Evolutionary conservation across 2,888 invertebrate species (phyloP), one percentile per base, ranked within the genome.

Genomic region (Acronicta psi): DNA sequence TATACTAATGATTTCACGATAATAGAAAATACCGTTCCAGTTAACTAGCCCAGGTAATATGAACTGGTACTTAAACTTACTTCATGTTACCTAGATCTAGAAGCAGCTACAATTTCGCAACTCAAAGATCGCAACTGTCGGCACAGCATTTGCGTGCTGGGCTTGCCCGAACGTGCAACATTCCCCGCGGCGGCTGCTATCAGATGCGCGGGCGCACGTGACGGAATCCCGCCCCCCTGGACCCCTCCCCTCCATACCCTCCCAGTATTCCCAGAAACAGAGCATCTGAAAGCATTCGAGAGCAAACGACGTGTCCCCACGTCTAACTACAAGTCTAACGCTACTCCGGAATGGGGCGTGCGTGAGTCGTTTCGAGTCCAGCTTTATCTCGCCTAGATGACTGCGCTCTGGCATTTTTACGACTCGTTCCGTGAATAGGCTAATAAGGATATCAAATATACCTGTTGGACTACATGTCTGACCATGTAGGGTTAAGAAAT

Each of bases 151-250:
- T 79, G 81, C 84, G 77, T 80, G 82, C 78, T 67, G 62, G 59
- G 72, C 64, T 74, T 71, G 75, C 68, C 71, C 61, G 65, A 75
- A 75, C 77, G 80, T 78, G 84, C 82, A 79, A 79, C 84, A 84
- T 84, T 85, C 80, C 81, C 80, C 69, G 72, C 76, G 71, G 77
- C 66, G 57, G 71, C 71, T 77, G 75, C 81, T 90, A 90, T 91
- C 90, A 75, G 89, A 91, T 91, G 83, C 82, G 82, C 84, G 69
- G 57, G 79, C 79, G 87, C 88, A 89, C 92, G 92, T 93, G 92
- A 89, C 82, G 91, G 89, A 83, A 90, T 89, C 84, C 81, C 73
- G 69, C 76, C 59, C 58, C 41, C 59, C 63, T 57, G 51, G 8
- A 43, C 42, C 46, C 36, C 23, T 37, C 40, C 36, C 72, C 74